A percentile compares a stretch with the other conserved stretches of the same genome.
Conservation (phyloP, 2,888 invertebrate genomes). For the Ptychoptera albimana region DNA sequence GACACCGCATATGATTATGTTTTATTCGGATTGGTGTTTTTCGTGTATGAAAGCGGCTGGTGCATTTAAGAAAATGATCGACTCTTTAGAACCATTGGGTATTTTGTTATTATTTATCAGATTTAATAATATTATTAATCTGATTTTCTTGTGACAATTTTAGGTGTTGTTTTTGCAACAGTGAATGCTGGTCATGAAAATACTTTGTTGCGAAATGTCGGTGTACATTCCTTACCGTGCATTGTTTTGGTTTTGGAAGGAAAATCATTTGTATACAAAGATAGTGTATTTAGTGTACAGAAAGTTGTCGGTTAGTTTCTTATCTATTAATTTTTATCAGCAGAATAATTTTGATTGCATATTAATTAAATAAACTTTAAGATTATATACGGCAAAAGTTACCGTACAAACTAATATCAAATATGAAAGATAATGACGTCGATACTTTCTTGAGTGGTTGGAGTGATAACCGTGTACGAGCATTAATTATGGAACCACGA, state of each 20-base stretch:
- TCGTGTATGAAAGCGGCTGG: conserved; percentile 79
- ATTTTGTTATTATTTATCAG: too few species aligned
- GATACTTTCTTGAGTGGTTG: conserved; percentile 73
- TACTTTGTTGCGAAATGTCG: conserved; percentile 56
- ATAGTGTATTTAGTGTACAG: conserved; percentile 59
- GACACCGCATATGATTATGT: conserved; percentile 72
- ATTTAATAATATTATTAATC: neutral
- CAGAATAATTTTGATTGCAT: neutral
- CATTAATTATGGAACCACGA: conserved; percentile 70
- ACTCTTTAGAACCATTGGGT: conserved; percentile 73
- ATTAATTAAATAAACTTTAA: conserved; percentile 21
- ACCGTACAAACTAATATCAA: conserved; percentile 61
- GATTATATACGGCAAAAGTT: conserved; percentile 79
- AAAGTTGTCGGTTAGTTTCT: conserved; percentile 52
- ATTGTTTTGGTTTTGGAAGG: conserved; percentile 69
- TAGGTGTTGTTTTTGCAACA: conserved; percentile 53
- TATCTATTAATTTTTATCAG: conserved; percentile 14
- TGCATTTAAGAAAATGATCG: conserved; percentile 68
- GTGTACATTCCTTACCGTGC: conserved; percentile 67
- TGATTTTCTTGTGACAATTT: neutral
- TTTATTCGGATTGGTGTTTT: conserved; percentile 92
- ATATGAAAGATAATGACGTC: conserved; percentile 53
- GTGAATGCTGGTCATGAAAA: conserved; percentile 75
- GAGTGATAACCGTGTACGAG: conserved; percentile 82
- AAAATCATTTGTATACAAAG: conserved; percentile 70